Percentiles rank a stretch among this genome's conserved stretches.
phyloP scores from a whole-genome alignment of 2,888 invertebrate genomes.

The Nesidiocoris tenuis region DNA sequence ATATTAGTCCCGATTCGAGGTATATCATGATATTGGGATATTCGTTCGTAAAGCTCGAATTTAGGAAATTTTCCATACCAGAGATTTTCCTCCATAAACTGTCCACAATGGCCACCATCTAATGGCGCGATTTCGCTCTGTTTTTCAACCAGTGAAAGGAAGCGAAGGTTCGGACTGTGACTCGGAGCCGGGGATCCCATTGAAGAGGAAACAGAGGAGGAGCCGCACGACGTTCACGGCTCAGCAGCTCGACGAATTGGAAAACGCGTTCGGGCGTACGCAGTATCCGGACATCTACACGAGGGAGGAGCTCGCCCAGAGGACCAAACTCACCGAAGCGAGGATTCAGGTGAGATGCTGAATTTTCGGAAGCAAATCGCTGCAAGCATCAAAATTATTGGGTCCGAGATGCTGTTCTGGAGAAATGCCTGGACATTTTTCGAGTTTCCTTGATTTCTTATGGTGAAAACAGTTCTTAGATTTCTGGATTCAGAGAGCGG shows the following conservation, averaged over 20 bases:
- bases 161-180: slow-evolving; percentile 73
- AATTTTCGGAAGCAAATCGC: no score
- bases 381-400: no score
- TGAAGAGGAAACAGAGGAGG: slow-evolving; percentile 87
- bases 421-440: no score
- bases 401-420: no score
- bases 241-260: slow-evolving; percentile 86
- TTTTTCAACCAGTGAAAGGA: slow-evolving; percentile 48
- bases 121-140: not conserved
- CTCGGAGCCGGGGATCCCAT: slow-evolving; percentile 83
- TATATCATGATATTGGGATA: no score
- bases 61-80: no score
- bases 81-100: not conserved
- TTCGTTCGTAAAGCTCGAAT: no score
- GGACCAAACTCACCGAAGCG: slow-evolving; percentile 89
- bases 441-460: no score
- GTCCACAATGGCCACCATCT: not conserved
- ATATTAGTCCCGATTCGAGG: no score
- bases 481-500: no score
- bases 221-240: slow-evolving; percentile 93
- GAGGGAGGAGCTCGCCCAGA: slow-evolving; percentile 84
- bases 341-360: slow-evolving; percentile 75
- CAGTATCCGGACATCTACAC: slow-evolving; percentile 96
- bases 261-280: slow-evolving; percentile 86
- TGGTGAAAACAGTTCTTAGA: no score